Conservation (phyloP, 2,888 invertebrate genomes). For the Plagiodera versicolora region DNA sequence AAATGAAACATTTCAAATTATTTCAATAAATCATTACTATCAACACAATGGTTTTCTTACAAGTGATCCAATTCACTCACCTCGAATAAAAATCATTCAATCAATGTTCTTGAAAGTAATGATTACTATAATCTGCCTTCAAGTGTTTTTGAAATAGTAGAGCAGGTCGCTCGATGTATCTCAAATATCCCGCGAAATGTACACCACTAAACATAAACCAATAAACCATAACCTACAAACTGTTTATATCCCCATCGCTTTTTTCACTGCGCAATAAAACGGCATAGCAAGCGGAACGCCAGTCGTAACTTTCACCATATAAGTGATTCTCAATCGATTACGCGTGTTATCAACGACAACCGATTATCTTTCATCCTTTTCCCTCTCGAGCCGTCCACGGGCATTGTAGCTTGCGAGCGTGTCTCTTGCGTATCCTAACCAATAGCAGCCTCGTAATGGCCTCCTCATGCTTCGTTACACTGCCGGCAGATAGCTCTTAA, state of each 20-base stretch:
- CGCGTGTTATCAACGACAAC: slow-evolving; percentile 59
- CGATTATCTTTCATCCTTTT: slow-evolving; percentile 41
- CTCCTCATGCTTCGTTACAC: slow-evolving; percentile 58
- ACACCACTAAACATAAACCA: slow-evolving; percentile 32
- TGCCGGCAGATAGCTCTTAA: slow-evolving; percentile 62
- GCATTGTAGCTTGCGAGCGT: slow-evolving; percentile 28
- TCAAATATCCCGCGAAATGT: slow-evolving; percentile 55
- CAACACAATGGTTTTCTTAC: too few relatives aligned
- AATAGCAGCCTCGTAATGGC: slow-evolving; percentile 64
- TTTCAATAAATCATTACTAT: too few relatives aligned
- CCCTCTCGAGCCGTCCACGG: not conserved
- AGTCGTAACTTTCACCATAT: slow-evolving; percentile 48
- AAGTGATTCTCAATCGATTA: slow-evolving; percentile 46
- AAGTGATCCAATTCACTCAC: too few relatives aligned
- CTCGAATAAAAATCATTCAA: too few relatives aligned
- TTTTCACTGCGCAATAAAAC: slow-evolving; percentile 35
- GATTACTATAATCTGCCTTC: too few relatives aligned
- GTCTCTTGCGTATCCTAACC: slow-evolving; percentile 51
- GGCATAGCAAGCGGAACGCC: slow-evolving; percentile 38
- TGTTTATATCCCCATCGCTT: slow-evolving; percentile 35
- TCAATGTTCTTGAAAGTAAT: too few relatives aligned
- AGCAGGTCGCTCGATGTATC: slow-evolving; percentile 47
- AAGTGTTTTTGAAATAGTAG: slow-evolving; percentile 43
- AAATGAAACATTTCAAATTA: too few relatives aligned
- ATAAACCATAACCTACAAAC: slow-evolving; percentile 32